Base-by-base conservation (phyloP, 2,888 invertebrate genomes). In the Metopia argyrocephala region DNA sequence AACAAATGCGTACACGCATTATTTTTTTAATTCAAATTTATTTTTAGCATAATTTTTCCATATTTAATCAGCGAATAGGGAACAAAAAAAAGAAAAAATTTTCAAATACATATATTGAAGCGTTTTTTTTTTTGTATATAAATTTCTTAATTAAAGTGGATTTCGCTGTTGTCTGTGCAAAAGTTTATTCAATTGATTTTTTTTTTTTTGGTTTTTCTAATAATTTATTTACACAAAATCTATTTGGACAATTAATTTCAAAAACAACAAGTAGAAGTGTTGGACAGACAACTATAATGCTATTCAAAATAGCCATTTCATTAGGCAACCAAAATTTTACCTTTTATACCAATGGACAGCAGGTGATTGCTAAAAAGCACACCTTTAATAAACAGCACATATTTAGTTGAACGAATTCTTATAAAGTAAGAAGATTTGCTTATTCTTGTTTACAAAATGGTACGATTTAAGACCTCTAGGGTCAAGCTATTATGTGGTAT, bases 101-200 rank as follows among this genome's bases (percentile, higher is more conserved):
- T n/a, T n/a, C n/a, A n/a, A n/a, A n/a, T n/a, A n/a, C n/a, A n/a
- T n/a, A n/a, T 38, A 38, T 38, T 6, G 15, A 38, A 38, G 15
- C 38, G 18, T 46, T 23, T 0, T 23, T 50, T 6, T n/a, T 50
- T 65, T 28, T 65, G 59, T n/a, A 52, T 71, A 71, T 52, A 78
- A 78, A 78, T 71, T 70, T 78, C 65, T 76, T 70, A 65, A 78
- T 78, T 78, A 61, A 56, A 54, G 20, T 23, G 12, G 38, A n/a
- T n/a, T n/a, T n/a, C n/a, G n/a, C n/a, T n/a, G n/a, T n/a, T n/a
- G n/a, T n/a, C n/a, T n/a, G n/a, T n/a, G n/a, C n/a, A n/a, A n/a
- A n/a, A n/a, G n/a, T n/a, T n/a, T n/a, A n/a, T n/a, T n/a, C n/a
- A n/a, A n/a, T n/a, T n/a, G n/a, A n/a, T n/a, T 52, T 21, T 54